Conservation (phyloP, 30 jellyfish, hydroid and myxozoan species). For the Pelagia noctiluca region DNA sequence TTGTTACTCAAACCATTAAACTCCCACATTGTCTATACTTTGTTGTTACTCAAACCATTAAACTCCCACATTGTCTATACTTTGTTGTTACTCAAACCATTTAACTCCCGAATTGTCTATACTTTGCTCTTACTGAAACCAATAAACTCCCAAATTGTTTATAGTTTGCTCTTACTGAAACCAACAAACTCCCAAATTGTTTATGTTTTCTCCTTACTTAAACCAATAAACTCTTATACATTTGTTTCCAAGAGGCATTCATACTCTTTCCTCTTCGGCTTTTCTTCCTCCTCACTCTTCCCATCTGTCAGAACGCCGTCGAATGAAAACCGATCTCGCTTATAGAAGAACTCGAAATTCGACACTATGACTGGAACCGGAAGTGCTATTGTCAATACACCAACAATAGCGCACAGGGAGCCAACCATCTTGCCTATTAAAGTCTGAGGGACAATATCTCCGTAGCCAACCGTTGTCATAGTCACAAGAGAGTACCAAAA, state of each 20-base stretch:
- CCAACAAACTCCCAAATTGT: too few relatives aligned
- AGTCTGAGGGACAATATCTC: conserved; percentile 91
- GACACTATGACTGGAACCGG: conserved; percentile 98
- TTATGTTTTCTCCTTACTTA: too few relatives aligned
- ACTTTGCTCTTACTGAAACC: too few relatives aligned
- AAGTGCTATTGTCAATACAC: conserved; percentile 90
- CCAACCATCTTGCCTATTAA: conserved; percentile 88
- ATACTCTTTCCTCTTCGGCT: conserved; percentile 3
- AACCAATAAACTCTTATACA: too few relatives aligned
- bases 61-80: too few relatives aligned
- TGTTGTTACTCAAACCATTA: too few relatives aligned
- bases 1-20: too few relatives aligned
- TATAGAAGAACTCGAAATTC: conserved; percentile 91
- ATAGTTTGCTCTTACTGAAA: too few relatives aligned
- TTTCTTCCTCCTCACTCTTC: background rate
- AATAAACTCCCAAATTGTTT: too few relatives aligned
- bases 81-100: too few relatives aligned
- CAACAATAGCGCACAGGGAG: conserved; percentile 95
- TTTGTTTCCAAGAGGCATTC: conserved; percentile 48
- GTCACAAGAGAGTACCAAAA: conserved; percentile 94
- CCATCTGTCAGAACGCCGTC: conserved; percentile 6
- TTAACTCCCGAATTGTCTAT: too few relatives aligned
- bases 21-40: too few relatives aligned
- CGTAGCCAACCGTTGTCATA: conserved; percentile 99
- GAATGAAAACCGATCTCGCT: conserved; percentile 77